A percentile compares a stretch with the other conserved stretches of the same genome.
Evolutionary conservation across 30 jellyfish, hydroid and myxozoan genomes (phyloP).

Genomic region (Hydractinia symbiolongicarpus): DNA sequence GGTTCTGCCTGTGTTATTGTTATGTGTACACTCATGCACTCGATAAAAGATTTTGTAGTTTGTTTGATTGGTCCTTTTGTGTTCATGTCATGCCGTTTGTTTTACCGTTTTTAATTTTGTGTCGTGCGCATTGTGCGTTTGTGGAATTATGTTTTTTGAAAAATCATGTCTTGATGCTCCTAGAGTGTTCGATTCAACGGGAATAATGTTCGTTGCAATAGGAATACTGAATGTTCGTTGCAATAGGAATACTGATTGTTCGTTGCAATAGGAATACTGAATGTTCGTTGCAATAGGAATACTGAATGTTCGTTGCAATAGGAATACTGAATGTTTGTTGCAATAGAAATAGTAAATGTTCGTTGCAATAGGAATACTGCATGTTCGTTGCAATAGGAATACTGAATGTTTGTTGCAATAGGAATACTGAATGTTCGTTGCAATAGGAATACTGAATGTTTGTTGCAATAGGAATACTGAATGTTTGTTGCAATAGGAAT

Average conservation of each 20-base stretch:
- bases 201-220: too few relatives aligned
- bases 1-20: conserved; percentile 22
- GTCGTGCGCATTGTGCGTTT: background rate
- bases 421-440: background rate
- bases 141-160: background rate
- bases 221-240: too few relatives aligned
- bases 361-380: background rate
- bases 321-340: too few relatives aligned
- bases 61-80: background rate
- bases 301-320: too few relatives aligned
- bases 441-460: too few relatives aligned
- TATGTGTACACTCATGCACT: background rate
- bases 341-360: too few relatives aligned
- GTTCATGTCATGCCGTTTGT: background rate
- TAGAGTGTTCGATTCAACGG: background rate
- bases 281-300: too few relatives aligned
- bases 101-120: background rate
- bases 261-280: background rate
- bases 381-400: too few relatives aligned
- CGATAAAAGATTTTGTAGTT: too few relatives aligned
- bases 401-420: too few relatives aligned
- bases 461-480: too few relatives aligned
- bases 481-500: too few relatives aligned
- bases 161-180: background rate
- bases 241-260: background rate